Evolutionary conservation across 2,888 invertebrate species (phyloP), one percentile per base, ranked within the genome.

Genomic region (Geotrupes spiniger): DNA sequence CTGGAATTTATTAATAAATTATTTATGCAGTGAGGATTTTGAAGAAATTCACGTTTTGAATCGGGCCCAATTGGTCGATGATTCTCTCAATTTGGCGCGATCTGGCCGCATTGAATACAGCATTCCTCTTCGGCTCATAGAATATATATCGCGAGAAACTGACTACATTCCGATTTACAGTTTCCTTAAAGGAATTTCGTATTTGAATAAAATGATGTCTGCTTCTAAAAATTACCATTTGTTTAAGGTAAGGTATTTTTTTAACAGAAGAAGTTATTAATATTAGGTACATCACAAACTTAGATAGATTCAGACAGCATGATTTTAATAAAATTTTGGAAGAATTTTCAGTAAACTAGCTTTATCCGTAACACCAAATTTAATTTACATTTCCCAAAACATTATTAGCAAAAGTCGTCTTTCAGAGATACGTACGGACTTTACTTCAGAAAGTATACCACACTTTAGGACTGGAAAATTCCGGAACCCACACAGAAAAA

Each of bases 91-190:
- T 47, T n/a, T 64, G 43, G 85, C 84, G 2, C 73, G 79, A 43
- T 78, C 80, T 46, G 81, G 80, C 25, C 70, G 78, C 31, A 66
- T 84, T 46, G 75, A 72, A 4, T 82, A 82, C 61, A 59, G 64
- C 1, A 56, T 73, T 10, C 76, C 83, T 0, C 72, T 87, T 42
- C 76, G 79, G 21, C 63, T 86, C 12, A 77, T 81, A 1, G 66
- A 68, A 2, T 87, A 86, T 64, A 67, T 87, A 60, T 66, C 67
- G 0, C 63, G 74, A 1, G 82, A 82, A 62, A 67, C 64, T 0
- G 82, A 85, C 59, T 83, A 82, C 64, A 75, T 84, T 6, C 83
- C 87, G 0, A 84, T 85, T 16, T 36, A 71, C 36, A 58, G 74
- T 2, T 75, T 75, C 11, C 57, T 75, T 2, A 58, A 54, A 25